These are phyloP conservation scores for Nemotelus nigrinus DNA, from an alignment of 2,888 invertebrate genomes.

Conservation along the genomic window DNA sequence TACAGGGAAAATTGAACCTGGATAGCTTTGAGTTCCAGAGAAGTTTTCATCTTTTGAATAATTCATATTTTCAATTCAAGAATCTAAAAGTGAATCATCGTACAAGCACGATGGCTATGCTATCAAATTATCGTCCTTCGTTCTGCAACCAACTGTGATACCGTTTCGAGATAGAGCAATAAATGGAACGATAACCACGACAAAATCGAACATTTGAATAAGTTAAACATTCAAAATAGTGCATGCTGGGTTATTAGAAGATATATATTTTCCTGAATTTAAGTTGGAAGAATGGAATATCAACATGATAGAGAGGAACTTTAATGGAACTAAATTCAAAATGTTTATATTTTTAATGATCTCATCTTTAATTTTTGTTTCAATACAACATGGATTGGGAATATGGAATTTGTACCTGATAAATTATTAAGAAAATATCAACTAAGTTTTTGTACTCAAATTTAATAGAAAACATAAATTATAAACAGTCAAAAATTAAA, in stretches of 20 bases:
- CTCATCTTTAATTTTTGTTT: too few relatives aligned
- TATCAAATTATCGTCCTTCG: not conserved
- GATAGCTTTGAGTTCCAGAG: slow-evolving; percentile 10
- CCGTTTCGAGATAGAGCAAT: not conserved
- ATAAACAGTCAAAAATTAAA: too few relatives aligned
- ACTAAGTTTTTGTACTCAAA: too few relatives aligned
- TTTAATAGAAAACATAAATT: too few relatives aligned
- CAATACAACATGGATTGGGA: too few relatives aligned
- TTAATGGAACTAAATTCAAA: too few relatives aligned
- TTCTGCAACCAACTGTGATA: not conserved
- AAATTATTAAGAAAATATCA: too few relatives aligned
- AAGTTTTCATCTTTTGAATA: slow-evolving; percentile 48
- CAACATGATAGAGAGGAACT: too few relatives aligned
- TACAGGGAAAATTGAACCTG: slow-evolving; percentile 22
- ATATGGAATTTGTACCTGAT: too few relatives aligned
- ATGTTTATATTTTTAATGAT: too few relatives aligned
- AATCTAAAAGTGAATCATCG: slow-evolving; percentile 12
- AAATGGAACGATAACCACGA: not conserved
- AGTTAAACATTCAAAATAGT: not conserved
- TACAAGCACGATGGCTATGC: not conserved
- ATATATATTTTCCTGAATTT: too few relatives aligned
- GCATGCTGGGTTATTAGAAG: not conserved
- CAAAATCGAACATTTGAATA: slow-evolving; percentile 2
- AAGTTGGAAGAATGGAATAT: too few relatives aligned
- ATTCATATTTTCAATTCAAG: slow-evolving; percentile 46